Percentiles rank a stretch among this genome's conserved stretches.
Evolutionary conservation across 2,888 invertebrate species (phyloP).

Genomic region (Trissonchulus sp.): DNA sequence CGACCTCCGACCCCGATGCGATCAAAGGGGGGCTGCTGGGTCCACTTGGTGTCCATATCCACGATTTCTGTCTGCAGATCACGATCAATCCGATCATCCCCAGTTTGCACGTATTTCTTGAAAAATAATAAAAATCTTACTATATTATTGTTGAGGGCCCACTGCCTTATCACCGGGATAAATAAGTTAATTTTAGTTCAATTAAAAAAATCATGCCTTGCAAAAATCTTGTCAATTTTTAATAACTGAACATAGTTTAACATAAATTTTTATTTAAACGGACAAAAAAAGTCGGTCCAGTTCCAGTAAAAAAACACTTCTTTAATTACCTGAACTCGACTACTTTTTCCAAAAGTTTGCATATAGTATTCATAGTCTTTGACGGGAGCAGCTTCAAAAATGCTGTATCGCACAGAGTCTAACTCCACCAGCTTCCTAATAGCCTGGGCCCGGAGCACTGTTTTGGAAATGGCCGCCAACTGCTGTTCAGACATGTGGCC

Average conservation of each 20-base stretch:
- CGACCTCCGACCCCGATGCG: constrained; percentile 6
- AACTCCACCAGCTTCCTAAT: constrained; percentile 51
- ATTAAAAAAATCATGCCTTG: too few relatives aligned
- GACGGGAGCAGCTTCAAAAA: constrained; percentile 54
- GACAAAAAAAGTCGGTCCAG: too few relatives aligned
- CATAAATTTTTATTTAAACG: too few relatives aligned
- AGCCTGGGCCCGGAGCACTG: constrained; percentile 47
- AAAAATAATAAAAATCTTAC: too few relatives aligned
- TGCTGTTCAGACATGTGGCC: constrained; percentile 22
- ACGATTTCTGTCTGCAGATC: constrained; percentile 54
- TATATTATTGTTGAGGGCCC: too few relatives aligned
- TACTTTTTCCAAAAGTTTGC: constrained; percentile 51
- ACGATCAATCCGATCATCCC: constrained; percentile 53
- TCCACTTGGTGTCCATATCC: constrained; percentile 51
- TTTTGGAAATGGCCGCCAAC: constrained; percentile 36
- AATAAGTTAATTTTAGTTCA: too few relatives aligned
- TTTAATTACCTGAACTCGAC: constrained; percentile 54
- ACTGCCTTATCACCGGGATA: too few relatives aligned
- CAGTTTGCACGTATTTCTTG: too few relatives aligned
- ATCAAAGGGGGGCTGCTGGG: constrained; percentile 50
- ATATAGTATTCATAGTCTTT: constrained; percentile 55
- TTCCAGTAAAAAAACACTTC: too few relatives aligned
- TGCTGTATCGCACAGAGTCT: constrained; percentile 48
- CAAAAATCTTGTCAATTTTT: too few relatives aligned
- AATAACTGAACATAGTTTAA: too few relatives aligned